Percentiles rank a stretch among this genome's conserved stretches.
phyloP scores from a whole-genome alignment of 2,113 vertebrate species.

The Carlito syrichta region DNA sequence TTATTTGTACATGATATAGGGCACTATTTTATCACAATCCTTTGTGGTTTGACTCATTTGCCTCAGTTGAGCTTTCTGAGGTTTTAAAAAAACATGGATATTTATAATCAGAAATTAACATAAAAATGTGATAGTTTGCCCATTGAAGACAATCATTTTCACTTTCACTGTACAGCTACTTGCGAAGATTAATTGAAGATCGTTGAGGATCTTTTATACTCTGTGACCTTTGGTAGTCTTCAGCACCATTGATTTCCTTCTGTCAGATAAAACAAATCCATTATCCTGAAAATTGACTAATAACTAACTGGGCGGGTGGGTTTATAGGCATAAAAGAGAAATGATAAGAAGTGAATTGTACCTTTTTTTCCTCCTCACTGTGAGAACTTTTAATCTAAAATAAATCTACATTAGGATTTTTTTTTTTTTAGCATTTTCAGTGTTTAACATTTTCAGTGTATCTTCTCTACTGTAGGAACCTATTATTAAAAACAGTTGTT shows the following conservation, averaged over 20 bases:
- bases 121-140: neutral
- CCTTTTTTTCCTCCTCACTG: neutral
- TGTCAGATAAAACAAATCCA: constrained; percentile 58
- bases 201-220: neutral
- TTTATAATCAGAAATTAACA: constrained; percentile 26
- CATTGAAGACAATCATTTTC: neutral
- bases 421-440: neutral
- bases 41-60: neutral
- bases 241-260: constrained; percentile 35
- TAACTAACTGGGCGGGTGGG: neutral
- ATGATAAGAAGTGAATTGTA: neutral
- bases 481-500: neutral
- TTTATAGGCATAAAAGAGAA: neutral
- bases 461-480: neutral
- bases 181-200: constrained; percentile 40
- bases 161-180: neutral
- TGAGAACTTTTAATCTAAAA: constrained; percentile 25
- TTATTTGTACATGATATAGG: neutral
- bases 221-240: constrained; percentile 48
- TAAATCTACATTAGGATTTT: neutral
- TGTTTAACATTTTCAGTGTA: neutral
- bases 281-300: constrained; percentile 49
- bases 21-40: neutral
- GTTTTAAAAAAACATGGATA: neutral
- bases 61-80: neutral